Percentiles rank a stretch among this genome's conserved stretches.
These are phyloP conservation scores for Lethenteron camtschaticum DNA, from an alignment of 2,113 vertebrate species.

Conservation along the genomic window DNA sequence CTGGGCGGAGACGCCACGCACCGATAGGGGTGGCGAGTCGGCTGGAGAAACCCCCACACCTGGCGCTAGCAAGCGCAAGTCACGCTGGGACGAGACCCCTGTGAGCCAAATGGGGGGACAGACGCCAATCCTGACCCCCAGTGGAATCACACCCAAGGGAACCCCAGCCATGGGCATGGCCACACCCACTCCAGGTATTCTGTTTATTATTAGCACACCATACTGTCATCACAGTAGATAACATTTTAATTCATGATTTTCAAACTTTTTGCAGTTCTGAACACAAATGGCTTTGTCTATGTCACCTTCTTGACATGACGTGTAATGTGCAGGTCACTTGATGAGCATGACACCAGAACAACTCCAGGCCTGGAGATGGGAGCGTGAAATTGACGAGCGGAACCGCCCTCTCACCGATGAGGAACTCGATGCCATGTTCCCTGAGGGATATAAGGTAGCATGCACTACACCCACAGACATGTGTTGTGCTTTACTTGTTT, in stretches of 20 bases:
- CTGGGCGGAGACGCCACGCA: conserved; percentile 89
- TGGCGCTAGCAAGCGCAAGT: conserved; percentile 88
- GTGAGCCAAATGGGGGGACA: conserved; percentile 94
- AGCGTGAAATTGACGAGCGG: conserved; percentile 87
- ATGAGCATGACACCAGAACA: conserved; percentile 99
- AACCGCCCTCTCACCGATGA: conserved; percentile 91
- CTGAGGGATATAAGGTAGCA: conserved; percentile 81
- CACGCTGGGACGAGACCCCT: conserved; percentile 88
- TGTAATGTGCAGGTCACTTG: conserved; percentile 49
- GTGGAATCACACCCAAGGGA: conserved; percentile 78
- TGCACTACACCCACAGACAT: too few species aligned
- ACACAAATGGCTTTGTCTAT: not conserved
- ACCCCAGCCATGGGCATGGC: conserved; percentile 98
- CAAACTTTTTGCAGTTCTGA: not conserved
- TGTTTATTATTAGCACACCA: not conserved
- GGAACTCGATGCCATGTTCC: conserved; percentile 94
- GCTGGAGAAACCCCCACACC: conserved; percentile 91
- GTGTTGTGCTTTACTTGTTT: too few species aligned
- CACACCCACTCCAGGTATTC: conserved; percentile 70
- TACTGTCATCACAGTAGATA: too few species aligned
- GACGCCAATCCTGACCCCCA: conserved; percentile 70
- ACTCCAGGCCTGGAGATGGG: conserved; percentile 94
- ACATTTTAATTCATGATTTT: not conserved
- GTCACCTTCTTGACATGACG: not conserved
- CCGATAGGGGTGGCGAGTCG: conserved; percentile 80